A percentile compares a stretch with the other conserved stretches of the same genome.
These are phyloP conservation scores for Marisa cornuarietis DNA, from an alignment of 1,140 invertebrate genomes.

Conservation along the genomic window DNA sequence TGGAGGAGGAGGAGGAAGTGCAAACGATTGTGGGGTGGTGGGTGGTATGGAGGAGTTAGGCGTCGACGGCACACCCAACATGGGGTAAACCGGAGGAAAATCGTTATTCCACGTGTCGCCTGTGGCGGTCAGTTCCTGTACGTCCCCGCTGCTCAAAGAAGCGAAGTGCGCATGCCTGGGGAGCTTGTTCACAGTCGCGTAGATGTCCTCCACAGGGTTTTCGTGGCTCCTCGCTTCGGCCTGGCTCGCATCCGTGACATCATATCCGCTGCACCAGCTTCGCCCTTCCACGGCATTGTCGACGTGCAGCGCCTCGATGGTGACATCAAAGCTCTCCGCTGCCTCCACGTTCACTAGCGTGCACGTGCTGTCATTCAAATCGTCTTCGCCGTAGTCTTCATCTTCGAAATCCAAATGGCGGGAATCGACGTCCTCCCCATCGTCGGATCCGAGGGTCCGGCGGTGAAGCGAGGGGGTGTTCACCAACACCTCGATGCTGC, in stretches of 20 bases:
- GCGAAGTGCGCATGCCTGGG: not conserved
- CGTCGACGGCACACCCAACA: not conserved
- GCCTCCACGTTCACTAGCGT: constrained; percentile 24
- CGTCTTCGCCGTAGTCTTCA: constrained; percentile 9
- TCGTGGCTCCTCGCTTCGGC: too few relatives aligned
- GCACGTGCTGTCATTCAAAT: not conserved
- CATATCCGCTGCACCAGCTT: not conserved
- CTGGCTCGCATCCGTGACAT: not conserved
- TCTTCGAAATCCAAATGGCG: not conserved
- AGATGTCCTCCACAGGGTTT: too few relatives aligned
- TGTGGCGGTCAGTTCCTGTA: too few relatives aligned
- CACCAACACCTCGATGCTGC: constrained; percentile 61
- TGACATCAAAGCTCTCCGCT: constrained; percentile 13
- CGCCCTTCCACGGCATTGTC: not conserved
- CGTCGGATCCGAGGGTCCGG: constrained; percentile 1
- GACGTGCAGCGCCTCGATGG: constrained; percentile 11
- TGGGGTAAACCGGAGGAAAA: not conserved
- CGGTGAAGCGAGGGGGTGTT: constrained; percentile 27
- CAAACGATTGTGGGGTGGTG: not conserved
- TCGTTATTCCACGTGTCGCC: not conserved
- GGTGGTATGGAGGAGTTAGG: not conserved
- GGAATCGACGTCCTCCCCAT: not conserved
- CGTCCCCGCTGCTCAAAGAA: not conserved
- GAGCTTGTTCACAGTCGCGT: not conserved
- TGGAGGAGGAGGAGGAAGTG: not conserved